Conservation (phyloP, 2,888 invertebrate genomes). For the Aricia artaxerxes region DNA sequence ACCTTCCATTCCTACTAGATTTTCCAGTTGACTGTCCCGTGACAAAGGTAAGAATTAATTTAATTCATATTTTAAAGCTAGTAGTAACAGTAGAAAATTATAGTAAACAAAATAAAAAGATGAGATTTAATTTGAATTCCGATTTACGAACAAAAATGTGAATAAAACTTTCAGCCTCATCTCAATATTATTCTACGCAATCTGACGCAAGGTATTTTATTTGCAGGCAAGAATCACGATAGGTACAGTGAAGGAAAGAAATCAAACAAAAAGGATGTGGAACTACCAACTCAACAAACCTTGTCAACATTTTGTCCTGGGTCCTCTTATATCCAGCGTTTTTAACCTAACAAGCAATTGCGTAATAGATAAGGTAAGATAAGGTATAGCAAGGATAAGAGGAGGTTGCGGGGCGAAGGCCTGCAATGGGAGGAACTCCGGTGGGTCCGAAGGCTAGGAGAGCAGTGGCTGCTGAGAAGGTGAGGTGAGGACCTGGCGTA, state of each 20-base stretch:
- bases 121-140: background rate
- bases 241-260: conserved; percentile 52
- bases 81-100: too few species aligned
- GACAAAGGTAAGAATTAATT: conserved; percentile 50
- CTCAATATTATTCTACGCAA: background rate
- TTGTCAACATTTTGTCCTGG: conserved; percentile 69
- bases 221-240: conserved; percentile 61
- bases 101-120: too few species aligned
- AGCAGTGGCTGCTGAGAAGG: too few species aligned
- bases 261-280: conserved; percentile 60
- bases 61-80: background rate
- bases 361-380: conserved; percentile 59
- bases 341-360: conserved; percentile 62
- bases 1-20: conserved; percentile 57
- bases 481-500: too few species aligned
- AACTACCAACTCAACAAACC: conserved; percentile 62
- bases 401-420: too few species aligned
- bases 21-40: conserved; percentile 59
- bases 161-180: background rate
- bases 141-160: background rate
- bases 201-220: conserved; percentile 4
- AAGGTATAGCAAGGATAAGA: background rate
- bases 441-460: too few species aligned
- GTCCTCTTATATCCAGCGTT: conserved; percentile 56
- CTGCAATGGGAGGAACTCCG: too few species aligned